Percentiles rank a stretch among this genome's conserved stretches.
phyloP scores from a whole-genome alignment of 2,888 invertebrate genomes.

The Tachystola acroxantha region DNA sequence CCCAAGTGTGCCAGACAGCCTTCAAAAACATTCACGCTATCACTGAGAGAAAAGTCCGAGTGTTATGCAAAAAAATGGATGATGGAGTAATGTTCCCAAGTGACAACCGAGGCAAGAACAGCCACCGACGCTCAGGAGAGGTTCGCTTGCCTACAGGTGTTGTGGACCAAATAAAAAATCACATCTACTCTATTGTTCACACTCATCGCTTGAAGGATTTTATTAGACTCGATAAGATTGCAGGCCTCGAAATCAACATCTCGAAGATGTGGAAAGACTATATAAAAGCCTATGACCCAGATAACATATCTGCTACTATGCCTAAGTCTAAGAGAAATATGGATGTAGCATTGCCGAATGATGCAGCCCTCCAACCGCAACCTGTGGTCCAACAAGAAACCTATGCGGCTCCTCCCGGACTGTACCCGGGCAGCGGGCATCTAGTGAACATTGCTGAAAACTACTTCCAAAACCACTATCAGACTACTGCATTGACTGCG shows the following conservation, averaged over 20 bases:
- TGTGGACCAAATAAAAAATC: conserved; percentile 73
- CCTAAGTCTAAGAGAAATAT: conserved; percentile 64
- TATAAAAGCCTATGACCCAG: conserved; percentile 73
- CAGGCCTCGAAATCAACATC: conserved; percentile 76
- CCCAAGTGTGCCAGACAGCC: conserved; percentile 77
- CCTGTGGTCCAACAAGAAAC: conserved; percentile 46
- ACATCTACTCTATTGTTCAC: conserved; percentile 73
- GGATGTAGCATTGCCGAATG: conserved; percentile 41
- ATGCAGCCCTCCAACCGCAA: conserved; percentile 27
- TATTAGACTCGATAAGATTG: conserved; percentile 72
- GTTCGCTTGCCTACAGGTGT: conserved; percentile 68
- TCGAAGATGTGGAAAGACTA: conserved; percentile 79
- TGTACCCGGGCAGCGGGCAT: conserved; percentile 69
- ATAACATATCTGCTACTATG: conserved; percentile 68
- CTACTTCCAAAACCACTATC: conserved; percentile 71
- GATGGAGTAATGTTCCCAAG: conserved; percentile 78
- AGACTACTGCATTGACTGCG: conserved; percentile 48
- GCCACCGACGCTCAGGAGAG: conserved; percentile 70
- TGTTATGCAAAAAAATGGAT: conserved; percentile 78
- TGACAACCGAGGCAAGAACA: conserved; percentile 76
- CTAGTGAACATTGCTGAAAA: conserved; percentile 71
- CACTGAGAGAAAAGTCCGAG: conserved; percentile 76
- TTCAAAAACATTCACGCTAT: conserved; percentile 79
- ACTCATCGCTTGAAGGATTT: conserved; percentile 73
- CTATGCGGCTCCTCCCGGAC: conserved; percentile 42